Conservation (phyloP, 2,113 vertebrate genomes). For the Sakesphorus luctuosus region DNA sequence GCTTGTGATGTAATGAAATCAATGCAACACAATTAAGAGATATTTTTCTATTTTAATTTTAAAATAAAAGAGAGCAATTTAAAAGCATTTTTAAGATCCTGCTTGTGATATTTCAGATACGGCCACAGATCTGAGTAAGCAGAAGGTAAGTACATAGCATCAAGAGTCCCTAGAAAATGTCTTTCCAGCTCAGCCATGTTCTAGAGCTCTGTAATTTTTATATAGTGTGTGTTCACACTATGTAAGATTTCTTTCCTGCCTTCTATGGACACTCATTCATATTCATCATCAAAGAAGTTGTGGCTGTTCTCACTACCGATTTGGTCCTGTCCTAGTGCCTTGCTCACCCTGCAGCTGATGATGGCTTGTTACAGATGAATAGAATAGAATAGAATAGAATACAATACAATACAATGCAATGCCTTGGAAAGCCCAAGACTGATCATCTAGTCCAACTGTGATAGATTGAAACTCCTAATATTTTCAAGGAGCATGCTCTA, state of each 20-base stretch:
- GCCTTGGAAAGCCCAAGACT: not conserved
- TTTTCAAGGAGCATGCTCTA: not conserved
- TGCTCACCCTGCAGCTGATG: not conserved
- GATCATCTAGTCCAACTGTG: not conserved
- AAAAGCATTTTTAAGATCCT: not conserved
- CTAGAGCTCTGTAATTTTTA: not conserved
- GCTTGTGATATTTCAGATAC: not conserved
- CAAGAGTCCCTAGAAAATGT: not conserved
- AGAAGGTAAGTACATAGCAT: not conserved
- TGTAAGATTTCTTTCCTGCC: not conserved
- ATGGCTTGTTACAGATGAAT: not conserved
- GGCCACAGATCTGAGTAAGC: not conserved
- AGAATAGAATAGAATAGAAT: not conserved
- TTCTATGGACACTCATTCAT: not conserved
- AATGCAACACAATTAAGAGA: not conserved
- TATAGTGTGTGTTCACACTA: fast-evolving
- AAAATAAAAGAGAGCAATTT: not conserved
- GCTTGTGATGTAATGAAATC: not conserved
- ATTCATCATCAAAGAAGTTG: not conserved
- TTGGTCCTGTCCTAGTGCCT: not conserved
- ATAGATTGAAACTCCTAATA: not conserved
- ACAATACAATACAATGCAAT: no score
- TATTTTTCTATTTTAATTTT: not conserved
- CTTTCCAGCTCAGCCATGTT: not conserved
- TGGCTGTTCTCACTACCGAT: not conserved